Percentiles rank a stretch among this genome's conserved stretches.
These are phyloP conservation scores for Agriotes lineatus DNA, from an alignment of 2,888 invertebrate genomes.

Conservation along the genomic window DNA sequence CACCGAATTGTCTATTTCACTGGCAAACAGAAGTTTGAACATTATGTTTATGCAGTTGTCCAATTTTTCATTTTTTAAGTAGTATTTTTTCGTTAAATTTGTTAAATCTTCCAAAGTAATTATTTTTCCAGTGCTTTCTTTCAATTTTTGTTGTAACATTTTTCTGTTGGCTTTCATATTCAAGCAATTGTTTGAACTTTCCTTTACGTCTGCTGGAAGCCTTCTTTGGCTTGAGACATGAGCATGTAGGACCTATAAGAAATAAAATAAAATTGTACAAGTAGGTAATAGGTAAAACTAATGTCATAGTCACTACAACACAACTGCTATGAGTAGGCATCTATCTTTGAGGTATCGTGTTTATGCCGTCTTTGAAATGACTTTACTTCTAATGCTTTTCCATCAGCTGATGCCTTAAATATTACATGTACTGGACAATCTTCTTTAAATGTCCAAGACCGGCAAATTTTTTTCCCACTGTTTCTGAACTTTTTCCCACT, in stretches of 20 bases:
- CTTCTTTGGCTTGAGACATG: not conserved
- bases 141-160: not conserved
- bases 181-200: not conserved
- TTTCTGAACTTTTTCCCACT: not conserved
- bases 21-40: too few species aligned
- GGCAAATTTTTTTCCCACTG: not conserved
- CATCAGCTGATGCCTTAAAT: not conserved
- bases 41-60: not conserved
- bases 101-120: not conserved
- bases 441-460: constrained; percentile 5
- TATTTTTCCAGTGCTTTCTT: not conserved
- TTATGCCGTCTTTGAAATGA: not conserved
- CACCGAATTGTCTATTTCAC: too few species aligned
- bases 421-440: not conserved
- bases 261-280: not conserved
- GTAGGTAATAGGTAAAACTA: not conserved
- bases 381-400: not conserved
- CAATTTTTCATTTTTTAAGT: not conserved
- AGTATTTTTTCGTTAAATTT: not conserved
- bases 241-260: not conserved
- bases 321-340: too few species aligned
- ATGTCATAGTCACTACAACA: not conserved
- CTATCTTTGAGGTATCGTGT: not conserved
- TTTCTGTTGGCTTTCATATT: not conserved
- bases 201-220: not conserved